Base-by-base conservation (phyloP, 2,797 vertebrate species). In the Trachops cirrhosus region DNA sequence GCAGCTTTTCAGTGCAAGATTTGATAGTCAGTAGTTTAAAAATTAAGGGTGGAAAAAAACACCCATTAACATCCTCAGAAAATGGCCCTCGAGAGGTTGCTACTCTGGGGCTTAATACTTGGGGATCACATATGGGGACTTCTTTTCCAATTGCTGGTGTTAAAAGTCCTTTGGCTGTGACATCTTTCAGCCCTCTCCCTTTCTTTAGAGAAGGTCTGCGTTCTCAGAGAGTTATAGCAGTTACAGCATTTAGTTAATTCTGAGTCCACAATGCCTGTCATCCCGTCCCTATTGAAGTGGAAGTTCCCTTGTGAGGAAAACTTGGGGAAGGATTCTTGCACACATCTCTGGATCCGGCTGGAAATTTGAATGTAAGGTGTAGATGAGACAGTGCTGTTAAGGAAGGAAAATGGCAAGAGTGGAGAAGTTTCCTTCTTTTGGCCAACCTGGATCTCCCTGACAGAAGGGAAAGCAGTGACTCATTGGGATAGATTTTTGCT, bases 1-100 rank as follows among this genome's bases (percentile, higher is more conserved):
- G 86, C 11, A 52, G 80, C 18, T 22, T 86, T 94, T 82, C 26
- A n/a, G 50, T 78, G 46, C 57, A 91, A 89, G 68, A 77, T 64
- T 50, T 80, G 67, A 57, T 92, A 93, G 73, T 78, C 21, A 21
- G 7, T 86, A 37, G 89, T 57, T 83, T 84, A 82, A 86, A 93
- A 94, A 74, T 67, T 48, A 83, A 86, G 41, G 39, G 19, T 0
- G 29, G 39, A 16, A 18, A 16, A 32, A 67, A 71, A 39, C 9
- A 44, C 26, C 52, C 34, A 37, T 84, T 62, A 74, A 39, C 21
- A 62, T 37, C 52, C 24, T 52, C 9, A 26, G n/a, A 19, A 19
- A 59, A 59, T 41, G 86, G 71, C 12, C 39, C 68, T 39, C 50
- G 32, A 32, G 85, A 32, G 34, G 52, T 5, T 89, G 48, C 82